Base-by-base conservation (phyloP, 2,888 invertebrate species). In the Trachelus stipa region DNA sequence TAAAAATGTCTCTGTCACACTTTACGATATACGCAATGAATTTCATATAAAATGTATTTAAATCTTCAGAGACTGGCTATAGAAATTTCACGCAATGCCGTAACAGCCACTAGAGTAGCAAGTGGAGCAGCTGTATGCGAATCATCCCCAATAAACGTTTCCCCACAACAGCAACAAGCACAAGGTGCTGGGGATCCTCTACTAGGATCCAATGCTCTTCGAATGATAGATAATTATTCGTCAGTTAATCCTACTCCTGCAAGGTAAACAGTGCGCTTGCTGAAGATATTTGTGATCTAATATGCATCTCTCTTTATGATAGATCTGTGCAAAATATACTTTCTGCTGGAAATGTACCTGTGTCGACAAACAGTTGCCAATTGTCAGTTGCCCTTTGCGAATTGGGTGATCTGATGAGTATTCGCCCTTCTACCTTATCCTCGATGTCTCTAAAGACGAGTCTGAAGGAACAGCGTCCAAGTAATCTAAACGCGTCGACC, bases 21-120 rank as follows among this genome's bases (percentile, higher is more conserved):
- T 12, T n/a, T 34, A 40, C 31, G 30, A 35, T 34, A 23, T 4
- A 30, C 56, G 0, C 40, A 9, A 69, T 69, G 34, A 33, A 4
- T 76, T 75, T 77, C 77, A 40, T 37, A 77, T 81, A n/a, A 40
- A 30, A 75, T 12, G 3, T 75, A 40, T 30, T 40, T 33, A 56
- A 11, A 31, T 31, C 73, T 30, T 68, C 90, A 95, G 95, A 93
- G 95, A 80, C 92, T 95, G 75, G 93, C 95, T 0, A 93, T 95
- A 76, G 95, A 95, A 91, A 94, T 95, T 91, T 94, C 95, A 3
- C 93, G 95, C 78, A 95, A 95, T 90, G 93, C 94, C 0, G 92
- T 94, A 34, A 92, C 94, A n/a, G 93, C 94, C 73, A 93, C 93
- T 12, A 87, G 85, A 84, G 87, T 81, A 33, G 76, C 83, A 34